Base-by-base conservation (phyloP, 30 jellyfish, hydroid and myxozoan genomes). In the Hydra vulgaris region DNA sequence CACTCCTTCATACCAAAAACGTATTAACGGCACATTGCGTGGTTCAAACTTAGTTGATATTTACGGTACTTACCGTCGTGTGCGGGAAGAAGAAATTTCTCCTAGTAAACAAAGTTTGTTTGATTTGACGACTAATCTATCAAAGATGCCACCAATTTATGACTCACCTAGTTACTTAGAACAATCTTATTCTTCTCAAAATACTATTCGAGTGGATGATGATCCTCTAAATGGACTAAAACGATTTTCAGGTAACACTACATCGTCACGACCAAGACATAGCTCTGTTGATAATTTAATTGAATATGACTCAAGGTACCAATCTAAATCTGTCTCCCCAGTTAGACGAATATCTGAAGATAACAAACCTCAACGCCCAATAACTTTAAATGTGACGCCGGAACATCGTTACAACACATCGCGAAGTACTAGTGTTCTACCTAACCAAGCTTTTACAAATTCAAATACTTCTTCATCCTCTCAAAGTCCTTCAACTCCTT, bases 401-500 rank as follows among this genome's bases (percentile, higher is more conserved):
- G 83, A 72, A 17, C 83, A 81, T 18, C 87, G 85, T 21, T 88
- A 73, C 25, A 82, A 54, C 69, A 25, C 83, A 27, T 88, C 96
- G 22, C 79, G 77, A 75, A 61, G 76, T 15, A 55, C 89, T 15
- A 79, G 68, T 40, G 56, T 80, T 23, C 74, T 83, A 53, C 67
- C 87, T 76, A 54, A 85, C 56, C 94, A 95, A 0, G 95, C 98
- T 22, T 91, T 86, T 75, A 88, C 95, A 23, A 87, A 86, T 83
- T 91, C 98, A 20, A 82, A 84, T 67, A 83, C 96, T 1, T 82
- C 95, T 70, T 91, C 98, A 16, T 91, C 98, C 52, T 87, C 98
- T 26, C 96, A 91, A 74, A 91, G 98, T 77, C 96, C 96, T 0
- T 91, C 98, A 18, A 91, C 98, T 71, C 98, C 98, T 23, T 87